Evolutionary conservation across 2,888 invertebrate genomes (phyloP), one percentile per base, ranked within the genome.

Genomic region (Torymus auratus): DNA sequence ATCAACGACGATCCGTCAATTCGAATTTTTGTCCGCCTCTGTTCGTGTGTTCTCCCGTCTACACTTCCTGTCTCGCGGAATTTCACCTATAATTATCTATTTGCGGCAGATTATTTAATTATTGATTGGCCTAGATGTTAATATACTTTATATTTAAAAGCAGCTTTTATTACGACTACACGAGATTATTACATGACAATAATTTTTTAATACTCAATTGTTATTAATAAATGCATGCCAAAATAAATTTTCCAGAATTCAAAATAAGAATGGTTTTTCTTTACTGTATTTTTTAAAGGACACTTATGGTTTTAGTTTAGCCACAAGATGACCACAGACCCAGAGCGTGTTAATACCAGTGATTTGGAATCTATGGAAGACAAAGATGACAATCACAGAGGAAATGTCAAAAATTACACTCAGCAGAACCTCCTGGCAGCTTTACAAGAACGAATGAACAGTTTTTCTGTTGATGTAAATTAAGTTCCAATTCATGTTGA

Each of bases 301-400:
- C 3, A 28, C 1, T 28, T 28, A 28, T 28, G 28, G 7, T 28
- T 28, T 28, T 28, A 80, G 80, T 55, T 80, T 62, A 55, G 14
- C 58, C 56, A 56, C 15, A 85, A 68, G 89, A 95, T 94, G 94
- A 93, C 94, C 91, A 92, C 94, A 86, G 94, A 94, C 86, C 91
- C 92, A 86, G 94, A 95, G 88, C 94, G 93, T 85, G 92, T 93
- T 87, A 94, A 94, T 89, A 93, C 93, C 87, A 93, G 93, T 82
- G 94, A 94, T 80, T 91, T 94, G 86, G 95, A 95, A 88, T 94
- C 94, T 62, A 93, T 93, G 56, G 95, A 94, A 82, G 94, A 94
- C 77, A 93, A 93, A 84, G 94, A 93, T 86, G 92, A 92, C 68
- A 93, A 93, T 72, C 93, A 92, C 61, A 92, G 53, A 23, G 62